A percentile compares a stretch with the other conserved stretches of the same genome.
These are phyloP conservation scores for Rhagonycha fulva DNA, from an alignment of 2,888 invertebrate species.

Conservation along the genomic window DNA sequence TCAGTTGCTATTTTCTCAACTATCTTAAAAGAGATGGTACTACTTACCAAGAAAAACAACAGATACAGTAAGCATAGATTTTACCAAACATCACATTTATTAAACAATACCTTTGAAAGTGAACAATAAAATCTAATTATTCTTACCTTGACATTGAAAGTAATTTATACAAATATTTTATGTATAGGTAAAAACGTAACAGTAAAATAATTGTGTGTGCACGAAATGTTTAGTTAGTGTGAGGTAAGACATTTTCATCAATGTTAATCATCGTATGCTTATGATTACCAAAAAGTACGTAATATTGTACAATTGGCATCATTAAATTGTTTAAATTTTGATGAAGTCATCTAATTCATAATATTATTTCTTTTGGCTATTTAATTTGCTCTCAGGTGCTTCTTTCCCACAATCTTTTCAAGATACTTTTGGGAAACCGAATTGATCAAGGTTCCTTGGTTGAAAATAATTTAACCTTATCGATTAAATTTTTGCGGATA, in stretches of 20 bases:
- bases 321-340: too few species aligned
- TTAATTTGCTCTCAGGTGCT: too few species aligned
- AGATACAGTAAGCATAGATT: neutral
- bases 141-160: neutral
- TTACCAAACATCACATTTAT: neutral
- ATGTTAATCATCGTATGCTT: neutral
- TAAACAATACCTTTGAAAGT: neutral
- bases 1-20: neutral
- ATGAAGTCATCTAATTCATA: too few species aligned
- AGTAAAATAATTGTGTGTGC: neutral
- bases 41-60: neutral
- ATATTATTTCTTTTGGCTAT: too few species aligned
- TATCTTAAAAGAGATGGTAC: neutral
- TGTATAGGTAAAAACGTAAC: neutral
- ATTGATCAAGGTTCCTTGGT: neutral
- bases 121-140: neutral
- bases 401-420: too few species aligned
- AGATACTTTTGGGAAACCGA: neutral
- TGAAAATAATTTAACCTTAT: neutral
- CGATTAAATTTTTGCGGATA: neutral
- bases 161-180: too few species aligned
- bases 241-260: too few species aligned
- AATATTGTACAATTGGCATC: too few species aligned
- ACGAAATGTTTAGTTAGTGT: too few species aligned
- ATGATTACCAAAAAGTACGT: neutral